Conservation (phyloP, 2,113 vertebrate genomes). For the Atlantisia rogersi region DNA sequence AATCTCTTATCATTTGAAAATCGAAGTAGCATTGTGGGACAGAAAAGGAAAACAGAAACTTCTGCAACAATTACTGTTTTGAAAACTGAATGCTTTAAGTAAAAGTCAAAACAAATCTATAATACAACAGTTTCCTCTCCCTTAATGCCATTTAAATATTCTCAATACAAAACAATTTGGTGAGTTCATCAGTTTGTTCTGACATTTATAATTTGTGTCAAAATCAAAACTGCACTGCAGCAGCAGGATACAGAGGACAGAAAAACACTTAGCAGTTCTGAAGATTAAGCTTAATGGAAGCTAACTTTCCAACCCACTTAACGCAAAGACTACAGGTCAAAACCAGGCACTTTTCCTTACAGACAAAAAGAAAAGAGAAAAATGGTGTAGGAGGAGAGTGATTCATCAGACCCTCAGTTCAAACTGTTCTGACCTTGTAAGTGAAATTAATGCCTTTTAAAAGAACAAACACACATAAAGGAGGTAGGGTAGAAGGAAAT, state of each 20-base stretch:
- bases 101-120: not conserved
- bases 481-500: not conserved
- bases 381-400: not conserved
- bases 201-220: slow-evolving; percentile 12
- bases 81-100: not conserved
- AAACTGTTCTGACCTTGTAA: slow-evolving; percentile 2
- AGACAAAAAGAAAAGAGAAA: not conserved
- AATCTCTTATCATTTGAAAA: not conserved
- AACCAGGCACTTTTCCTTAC: not conserved
- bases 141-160: not conserved
- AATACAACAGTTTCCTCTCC: not conserved
- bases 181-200: not conserved
- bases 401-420: not conserved
- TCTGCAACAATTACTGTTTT: not conserved
- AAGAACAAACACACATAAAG: not conserved
- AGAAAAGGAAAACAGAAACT: not conserved
- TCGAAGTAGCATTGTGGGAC: not conserved
- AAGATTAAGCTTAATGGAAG: slow-evolving; percentile 39
- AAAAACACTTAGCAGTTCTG: not conserved
- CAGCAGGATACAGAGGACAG: not conserved
- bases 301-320: slow-evolving; percentile 49
- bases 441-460: not conserved
- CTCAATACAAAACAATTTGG: not conserved
- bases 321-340: slow-evolving; percentile 34
- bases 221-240: slow-evolving; percentile 27